Percentiles rank a stretch among this genome's conserved stretches.
Evolutionary conservation across 1,140 invertebrate genomes (phyloP).

Genomic region (Neodiprion pinetum): DNA sequence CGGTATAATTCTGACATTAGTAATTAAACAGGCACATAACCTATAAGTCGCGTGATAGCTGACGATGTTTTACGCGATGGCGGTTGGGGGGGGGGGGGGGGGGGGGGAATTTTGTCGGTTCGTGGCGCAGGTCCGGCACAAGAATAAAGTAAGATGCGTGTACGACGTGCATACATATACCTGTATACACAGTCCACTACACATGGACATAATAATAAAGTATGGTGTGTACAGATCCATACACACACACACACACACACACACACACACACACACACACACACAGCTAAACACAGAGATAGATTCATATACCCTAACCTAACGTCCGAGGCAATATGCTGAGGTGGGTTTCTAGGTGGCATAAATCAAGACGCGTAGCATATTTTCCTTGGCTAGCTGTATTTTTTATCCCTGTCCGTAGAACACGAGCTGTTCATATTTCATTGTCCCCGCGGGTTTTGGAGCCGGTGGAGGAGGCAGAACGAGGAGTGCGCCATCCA

Average conservation of each 20-base stretch:
- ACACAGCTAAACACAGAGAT: no score
- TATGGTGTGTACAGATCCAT: no score
- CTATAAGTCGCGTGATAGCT: background rate
- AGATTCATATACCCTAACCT: no score
- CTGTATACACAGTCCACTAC: no score
- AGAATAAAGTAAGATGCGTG: background rate
- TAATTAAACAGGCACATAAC: no score
- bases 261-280: no score
- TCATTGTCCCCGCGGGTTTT: constrained; percentile 26
- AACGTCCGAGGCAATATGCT: no score
- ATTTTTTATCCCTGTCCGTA: constrained; percentile 11
- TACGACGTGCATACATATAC: background rate
- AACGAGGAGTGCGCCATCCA: background rate
- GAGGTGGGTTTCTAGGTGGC: background rate
- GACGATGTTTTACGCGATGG: background rate
- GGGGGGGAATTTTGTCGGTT: background rate
- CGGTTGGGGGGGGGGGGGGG: background rate
- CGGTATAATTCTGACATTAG: no score
- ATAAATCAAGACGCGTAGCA: background rate
- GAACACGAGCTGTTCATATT: constrained; percentile 32
- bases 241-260: no score
- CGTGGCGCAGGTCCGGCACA: background rate
- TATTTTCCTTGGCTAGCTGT: background rate
- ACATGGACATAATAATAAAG: no score
- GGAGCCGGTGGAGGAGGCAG: no score